Conservation (phyloP, 2,113 vertebrate species). For the Hirundichthys speculiger region DNA sequence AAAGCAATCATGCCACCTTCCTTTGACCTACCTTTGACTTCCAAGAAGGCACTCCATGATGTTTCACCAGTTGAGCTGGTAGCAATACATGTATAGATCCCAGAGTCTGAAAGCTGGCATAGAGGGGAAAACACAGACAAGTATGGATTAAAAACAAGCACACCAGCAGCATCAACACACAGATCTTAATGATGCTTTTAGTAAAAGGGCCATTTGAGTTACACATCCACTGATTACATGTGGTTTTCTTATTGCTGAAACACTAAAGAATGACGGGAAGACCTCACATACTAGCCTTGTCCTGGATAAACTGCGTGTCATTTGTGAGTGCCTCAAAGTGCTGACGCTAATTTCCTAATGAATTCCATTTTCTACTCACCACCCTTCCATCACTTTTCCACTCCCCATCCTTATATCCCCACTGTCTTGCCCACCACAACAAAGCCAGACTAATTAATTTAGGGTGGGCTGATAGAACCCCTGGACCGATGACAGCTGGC, state of each 20-base stretch:
- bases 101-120: slow-evolving; percentile 89
- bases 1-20: not conserved
- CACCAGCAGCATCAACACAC: slow-evolving; percentile 1
- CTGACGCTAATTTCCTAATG: slow-evolving; percentile 90
- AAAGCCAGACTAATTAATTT: slow-evolving; percentile 87
- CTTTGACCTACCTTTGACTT: slow-evolving; percentile 88
- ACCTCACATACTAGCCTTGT: slow-evolving; percentile 54
- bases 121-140: slow-evolving; percentile 1
- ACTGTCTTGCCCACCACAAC: slow-evolving; percentile 75
- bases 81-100: slow-evolving; percentile 97
- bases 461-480: slow-evolving; percentile 67
- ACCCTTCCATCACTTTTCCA: slow-evolving; percentile 65
- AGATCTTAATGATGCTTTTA: slow-evolving; percentile 23
- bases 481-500: slow-evolving; percentile 85
- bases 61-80: slow-evolving; percentile 98
- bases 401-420: slow-evolving; percentile 56
- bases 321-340: slow-evolving; percentile 81
- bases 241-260: slow-evolving; percentile 21
- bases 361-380: slow-evolving; percentile 84
- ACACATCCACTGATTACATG: slow-evolving; percentile 10
- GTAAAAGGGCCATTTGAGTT: slow-evolving; percentile 23
- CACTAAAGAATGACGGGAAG: slow-evolving; percentile 37
- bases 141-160: slow-evolving; percentile 4
- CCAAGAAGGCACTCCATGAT: slow-evolving; percentile 96
- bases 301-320: slow-evolving; percentile 79